Percentiles rank a stretch among this genome's conserved stretches.
These are phyloP conservation scores for Cyrtodaria siliqua DNA, from an alignment of 2,888 invertebrate genomes.

Conservation along the genomic window DNA sequence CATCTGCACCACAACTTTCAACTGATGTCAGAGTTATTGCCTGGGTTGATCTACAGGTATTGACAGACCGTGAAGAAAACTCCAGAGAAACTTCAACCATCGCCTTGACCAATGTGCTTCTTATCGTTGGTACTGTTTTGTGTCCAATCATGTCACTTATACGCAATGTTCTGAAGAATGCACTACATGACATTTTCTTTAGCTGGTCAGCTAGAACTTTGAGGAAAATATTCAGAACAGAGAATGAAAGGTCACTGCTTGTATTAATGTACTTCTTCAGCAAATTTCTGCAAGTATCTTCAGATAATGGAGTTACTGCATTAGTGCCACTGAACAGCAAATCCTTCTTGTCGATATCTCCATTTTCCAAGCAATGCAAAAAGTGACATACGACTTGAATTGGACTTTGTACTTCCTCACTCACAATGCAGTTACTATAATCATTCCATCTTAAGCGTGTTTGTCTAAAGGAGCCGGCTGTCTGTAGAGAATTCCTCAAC, in stretches of 20 bases:
- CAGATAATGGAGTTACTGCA: constrained; percentile 32
- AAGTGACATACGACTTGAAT: constrained; percentile 72
- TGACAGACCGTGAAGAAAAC: constrained; percentile 49
- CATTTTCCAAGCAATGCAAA: constrained; percentile 44
- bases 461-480: constrained; percentile 58
- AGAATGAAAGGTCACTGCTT: constrained; percentile 56
- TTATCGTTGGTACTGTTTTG: constrained; percentile 15
- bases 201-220: constrained; percentile 74
- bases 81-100: constrained; percentile 49
- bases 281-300: constrained; percentile 40
- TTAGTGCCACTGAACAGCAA: constrained; percentile 39
- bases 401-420: constrained; percentile 65
- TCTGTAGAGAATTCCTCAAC: constrained; percentile 65
- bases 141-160: constrained; percentile 53
- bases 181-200: constrained; percentile 71
- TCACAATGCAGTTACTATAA: constrained; percentile 52
- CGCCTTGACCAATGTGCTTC: constrained; percentile 41
- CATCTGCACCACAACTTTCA: no score
- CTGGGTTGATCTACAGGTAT: constrained; percentile 38
- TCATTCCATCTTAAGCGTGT: constrained; percentile 58
- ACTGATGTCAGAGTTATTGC: constrained; percentile 2
- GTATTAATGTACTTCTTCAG: constrained; percentile 50
- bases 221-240: constrained; percentile 60
- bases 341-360: constrained; percentile 56
- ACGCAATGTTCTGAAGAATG: constrained; percentile 60